Percentiles rank a stretch among this genome's conserved stretches.
Evolutionary conservation across 1,140 invertebrate species (phyloP).

Genomic region (Drosophila kohkoa): DNA sequence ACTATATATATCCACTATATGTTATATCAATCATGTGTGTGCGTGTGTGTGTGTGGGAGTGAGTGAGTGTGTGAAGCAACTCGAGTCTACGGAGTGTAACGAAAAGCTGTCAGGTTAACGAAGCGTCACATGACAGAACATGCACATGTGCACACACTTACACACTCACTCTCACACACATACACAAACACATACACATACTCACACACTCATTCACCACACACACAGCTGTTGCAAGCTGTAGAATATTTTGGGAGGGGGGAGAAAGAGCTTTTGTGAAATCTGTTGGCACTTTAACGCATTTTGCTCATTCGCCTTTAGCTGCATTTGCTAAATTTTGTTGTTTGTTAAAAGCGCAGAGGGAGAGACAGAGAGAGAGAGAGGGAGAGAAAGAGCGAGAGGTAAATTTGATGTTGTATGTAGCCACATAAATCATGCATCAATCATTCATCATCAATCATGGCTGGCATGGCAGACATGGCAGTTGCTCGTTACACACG

Average conservation of each 20-base stretch:
- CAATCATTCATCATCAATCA: slow-evolving; percentile 82
- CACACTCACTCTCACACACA: slow-evolving; percentile 6
- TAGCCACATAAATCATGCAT: slow-evolving; percentile 66
- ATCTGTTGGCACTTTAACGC: slow-evolving; percentile 65
- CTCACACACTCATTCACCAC: slow-evolving; percentile 2
- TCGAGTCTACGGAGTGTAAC: slow-evolving; percentile 40
- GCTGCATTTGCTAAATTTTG: slow-evolving; percentile 43
- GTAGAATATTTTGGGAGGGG: slow-evolving; percentile 20
- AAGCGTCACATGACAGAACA: slow-evolving; percentile 65
- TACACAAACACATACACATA: slow-evolving; percentile 6
- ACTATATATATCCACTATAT: too few species aligned
- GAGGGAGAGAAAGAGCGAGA: background rate
- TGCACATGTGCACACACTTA: slow-evolving; percentile 24
- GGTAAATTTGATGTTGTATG: slow-evolving; percentile 25
- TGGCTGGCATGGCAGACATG: slow-evolving; percentile 7
- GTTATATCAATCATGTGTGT: slow-evolving; percentile 10
- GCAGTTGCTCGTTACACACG: slow-evolving; percentile 3
- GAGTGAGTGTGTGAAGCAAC: slow-evolving; percentile 1
- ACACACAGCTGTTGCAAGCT: slow-evolving; percentile 26
- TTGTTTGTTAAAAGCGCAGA: slow-evolving; percentile 33
- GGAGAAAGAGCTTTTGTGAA: slow-evolving; percentile 27
- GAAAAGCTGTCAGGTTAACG: slow-evolving; percentile 71
- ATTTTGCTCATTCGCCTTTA: slow-evolving; percentile 42
- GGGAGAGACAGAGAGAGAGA: slow-evolving; percentile 11
- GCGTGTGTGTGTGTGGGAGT: background rate